A percentile compares a stretch with the other conserved stretches of the same genome.
Conservation (phyloP, 92 coral and sea anemone species). For the Siderastrea radians region DNA sequence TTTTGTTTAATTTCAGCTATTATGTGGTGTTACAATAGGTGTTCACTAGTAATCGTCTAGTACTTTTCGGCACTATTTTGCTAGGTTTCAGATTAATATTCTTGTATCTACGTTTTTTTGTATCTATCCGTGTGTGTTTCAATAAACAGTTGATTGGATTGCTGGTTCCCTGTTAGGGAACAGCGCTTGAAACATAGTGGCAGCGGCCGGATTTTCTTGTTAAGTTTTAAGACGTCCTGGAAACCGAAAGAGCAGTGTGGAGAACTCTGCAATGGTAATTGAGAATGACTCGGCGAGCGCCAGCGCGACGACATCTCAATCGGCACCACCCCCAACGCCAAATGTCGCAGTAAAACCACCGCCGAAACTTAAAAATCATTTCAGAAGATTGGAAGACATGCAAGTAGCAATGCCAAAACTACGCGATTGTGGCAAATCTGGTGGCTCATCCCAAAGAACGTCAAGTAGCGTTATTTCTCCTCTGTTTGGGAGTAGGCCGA, state of each 20-base stretch:
- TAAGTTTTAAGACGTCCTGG: too few species aligned
- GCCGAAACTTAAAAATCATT: not conserved
- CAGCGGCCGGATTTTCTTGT: not conserved
- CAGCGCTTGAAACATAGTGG: slow-evolving; percentile 4
- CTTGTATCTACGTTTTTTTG: too few species aligned
- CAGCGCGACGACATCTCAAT: not conserved
- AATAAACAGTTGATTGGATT: too few species aligned
- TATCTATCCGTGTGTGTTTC: too few species aligned
- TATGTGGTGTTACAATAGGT: too few species aligned
- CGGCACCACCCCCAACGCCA: not conserved
- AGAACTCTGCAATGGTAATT: too few species aligned
- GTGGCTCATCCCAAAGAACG: slow-evolving; percentile 45
- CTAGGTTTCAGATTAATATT: too few species aligned
- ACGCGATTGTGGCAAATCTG: slow-evolving; percentile 49
- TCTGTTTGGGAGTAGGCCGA: slow-evolving; percentile 46
- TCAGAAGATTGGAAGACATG: slow-evolving; percentile 65
- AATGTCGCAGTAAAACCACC: slow-evolving; percentile 38
- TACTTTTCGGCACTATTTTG: too few species aligned
- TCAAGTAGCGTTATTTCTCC: slow-evolving; percentile 62
- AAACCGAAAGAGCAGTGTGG: not conserved
- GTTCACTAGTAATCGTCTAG: too few species aligned
- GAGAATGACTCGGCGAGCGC: too few species aligned
- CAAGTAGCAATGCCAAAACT: slow-evolving; percentile 64
- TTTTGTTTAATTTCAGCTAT: too few species aligned
- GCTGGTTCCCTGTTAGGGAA: too few species aligned